These are phyloP conservation scores for Oceanites oceanicus DNA, from an alignment of 2,113 vertebrate genomes.

Conservation along the genomic window DNA sequence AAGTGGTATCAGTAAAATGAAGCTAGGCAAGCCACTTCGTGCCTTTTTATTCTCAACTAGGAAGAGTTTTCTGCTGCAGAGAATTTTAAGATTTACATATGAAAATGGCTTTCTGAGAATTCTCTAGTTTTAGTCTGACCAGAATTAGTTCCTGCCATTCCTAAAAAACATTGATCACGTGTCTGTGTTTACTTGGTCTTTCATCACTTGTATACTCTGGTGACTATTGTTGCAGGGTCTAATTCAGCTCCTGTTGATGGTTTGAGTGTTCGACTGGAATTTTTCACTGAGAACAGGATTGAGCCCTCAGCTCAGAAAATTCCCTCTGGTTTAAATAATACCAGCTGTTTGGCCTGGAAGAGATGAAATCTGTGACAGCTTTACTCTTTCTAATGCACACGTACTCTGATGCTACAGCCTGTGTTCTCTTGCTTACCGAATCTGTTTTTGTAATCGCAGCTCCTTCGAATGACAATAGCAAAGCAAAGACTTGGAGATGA, in stretches of 20 bases:
- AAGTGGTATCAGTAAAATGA: neutral
- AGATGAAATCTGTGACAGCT: neutral
- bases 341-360: neutral
- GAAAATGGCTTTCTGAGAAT: neutral
- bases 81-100: neutral
- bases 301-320: neutral
- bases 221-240: neutral
- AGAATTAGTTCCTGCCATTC: neutral
- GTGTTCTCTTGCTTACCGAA: neutral
- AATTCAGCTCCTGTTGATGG: neutral
- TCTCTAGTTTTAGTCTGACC: neutral
- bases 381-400: neutral
- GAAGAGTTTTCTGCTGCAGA: neutral
- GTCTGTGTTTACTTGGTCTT: neutral
- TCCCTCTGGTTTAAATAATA: neutral
- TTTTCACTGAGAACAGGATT: neutral
- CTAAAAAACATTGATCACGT: neutral
- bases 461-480: constrained; percentile 95
- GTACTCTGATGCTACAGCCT: neutral
- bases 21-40: neutral
- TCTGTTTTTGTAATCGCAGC: constrained; percentile 69
- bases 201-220: neutral
- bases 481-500: constrained; percentile 95
- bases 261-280: neutral
- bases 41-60: neutral